Base-by-base conservation (phyloP, 2,888 invertebrate genomes). In the Synanthedon formicaeformis region DNA sequence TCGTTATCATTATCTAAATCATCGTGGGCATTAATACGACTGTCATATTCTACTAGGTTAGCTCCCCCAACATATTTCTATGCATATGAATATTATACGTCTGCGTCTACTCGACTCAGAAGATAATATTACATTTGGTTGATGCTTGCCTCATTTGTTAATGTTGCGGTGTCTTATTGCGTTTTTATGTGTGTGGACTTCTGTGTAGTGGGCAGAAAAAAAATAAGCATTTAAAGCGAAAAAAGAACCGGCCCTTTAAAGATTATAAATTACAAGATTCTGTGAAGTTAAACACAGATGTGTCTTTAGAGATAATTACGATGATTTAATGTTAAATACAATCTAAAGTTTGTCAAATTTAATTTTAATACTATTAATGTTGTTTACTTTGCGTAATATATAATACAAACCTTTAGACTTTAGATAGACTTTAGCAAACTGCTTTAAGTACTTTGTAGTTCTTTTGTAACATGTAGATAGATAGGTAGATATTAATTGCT, bases 1-100 rank as follows among this genome's bases (percentile, higher is more conserved):
- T 71, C 66, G 72, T 81, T 80, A 81, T 82, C 81, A 77, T 73
- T 75, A 81, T 81, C 75, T 71, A 65, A 73, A 82, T 81, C 81
- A 74, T 68, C 61, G 67, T 60, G 58, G 58, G 67, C 77, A 81
- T 80, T 81, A 79, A 81, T 81, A 73, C 65, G 61, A 72, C 71
- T 78, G 79, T 77, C 80, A 78, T 78, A 75, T 81, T 78, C 53
- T 56, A 53, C 54, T 56, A 54, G 8, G 57, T 54, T 23, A 56
- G 69, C 69, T 65, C 62, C 67, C 60, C 64, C 64, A 58, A 59
- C 61, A 58, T 66, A 60, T 64, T 61, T 56, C 61, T 60, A 63
- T 58, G 63, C 58, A 45, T 45, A 14, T 45, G 45, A n/a, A 45
- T 45, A 34, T 34, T 34, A 50, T 18, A 50, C 23, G 16, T 50